Base-by-base conservation (phyloP, 2,113 vertebrate species). In the Sterna hirundo region DNA sequence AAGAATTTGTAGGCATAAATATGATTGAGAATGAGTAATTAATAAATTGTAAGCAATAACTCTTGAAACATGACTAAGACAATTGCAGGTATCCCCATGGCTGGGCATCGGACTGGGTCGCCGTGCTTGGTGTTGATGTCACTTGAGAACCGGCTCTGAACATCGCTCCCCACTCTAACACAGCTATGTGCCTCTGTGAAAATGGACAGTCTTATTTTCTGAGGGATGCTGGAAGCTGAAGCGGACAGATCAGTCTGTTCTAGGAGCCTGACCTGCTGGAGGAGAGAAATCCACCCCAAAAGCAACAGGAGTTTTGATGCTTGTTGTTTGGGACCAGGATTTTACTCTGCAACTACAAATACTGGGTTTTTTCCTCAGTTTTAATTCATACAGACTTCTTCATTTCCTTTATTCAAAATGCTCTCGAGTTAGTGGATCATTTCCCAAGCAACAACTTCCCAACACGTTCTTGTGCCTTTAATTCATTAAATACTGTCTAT, bases 91-190 rank as follows among this genome's bases (percentile, higher is more conserved):
- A 2, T 32, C 72, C 14, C 36, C 3, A 3, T 1, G 32, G 22
- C 34, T 44, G 55, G 29, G 36, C 58, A 9, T 11, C 74, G 34
- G 40, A 7, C 10, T 5, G 86, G 40, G 61, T 30, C 3, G 0
- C 46, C 1, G 5, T 4, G 12, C 25, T 32, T 8, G 65, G 11
- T 18, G 58, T 3, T 10, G 9, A 3, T 38, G 40, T 0, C 10
- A 2, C 15, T 32, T 32, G 47, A 36, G 38, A 62, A 15, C 4
- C 65, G 10, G 44, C 34, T 61, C 77, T 44, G 42, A 40, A 40
- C 30, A 7, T 10, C 2, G 2, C 44, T 74, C 21, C 66, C 32
- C 22, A 5, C 49, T 12, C 55, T 36, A 26, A 23, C 32, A 19
- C 57, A 60, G 72, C 34, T 42, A 30, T 0, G 0, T 52, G 27